Conservation (phyloP, 2,888 invertebrate genomes). For the Zhuqinia jingwanae region DNA sequence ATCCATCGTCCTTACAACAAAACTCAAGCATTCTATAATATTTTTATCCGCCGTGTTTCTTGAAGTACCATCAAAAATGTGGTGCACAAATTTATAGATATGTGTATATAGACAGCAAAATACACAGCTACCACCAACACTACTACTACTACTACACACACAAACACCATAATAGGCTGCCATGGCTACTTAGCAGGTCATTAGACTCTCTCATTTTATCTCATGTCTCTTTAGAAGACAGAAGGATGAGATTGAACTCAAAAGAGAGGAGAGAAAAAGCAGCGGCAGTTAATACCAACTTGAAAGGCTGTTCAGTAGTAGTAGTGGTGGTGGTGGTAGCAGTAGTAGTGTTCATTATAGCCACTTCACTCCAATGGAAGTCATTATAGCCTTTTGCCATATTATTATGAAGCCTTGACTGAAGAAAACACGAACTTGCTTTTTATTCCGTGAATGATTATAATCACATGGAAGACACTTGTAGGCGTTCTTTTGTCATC, state of each 20-base stretch:
- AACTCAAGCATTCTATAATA: too few relatives aligned
- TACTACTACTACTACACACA: too few relatives aligned
- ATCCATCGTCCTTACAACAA: too few relatives aligned
- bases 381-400: neutral
- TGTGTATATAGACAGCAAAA: too few relatives aligned
- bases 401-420: neutral
- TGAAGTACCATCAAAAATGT: too few relatives aligned
- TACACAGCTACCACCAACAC: too few relatives aligned
- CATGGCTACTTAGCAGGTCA: slow-evolving; percentile 33
- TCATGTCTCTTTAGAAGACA: neutral
- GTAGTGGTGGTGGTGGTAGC: neutral
- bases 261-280: too few relatives aligned
- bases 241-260: neutral
- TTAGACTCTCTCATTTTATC: slow-evolving; percentile 27
- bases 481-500: slow-evolving; percentile 14
- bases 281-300: too few relatives aligned
- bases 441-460: neutral
- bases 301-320: neutral
- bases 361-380: neutral
- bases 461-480: slow-evolving; percentile 8
- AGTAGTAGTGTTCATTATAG: neutral
- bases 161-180: neutral
- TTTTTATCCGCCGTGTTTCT: too few relatives aligned
- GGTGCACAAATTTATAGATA: too few relatives aligned
- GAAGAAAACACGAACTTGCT: neutral